Evolutionary conservation across 1,140 invertebrate genomes (phyloP).

Genomic region (Zaprionus kolodkinae): DNA sequence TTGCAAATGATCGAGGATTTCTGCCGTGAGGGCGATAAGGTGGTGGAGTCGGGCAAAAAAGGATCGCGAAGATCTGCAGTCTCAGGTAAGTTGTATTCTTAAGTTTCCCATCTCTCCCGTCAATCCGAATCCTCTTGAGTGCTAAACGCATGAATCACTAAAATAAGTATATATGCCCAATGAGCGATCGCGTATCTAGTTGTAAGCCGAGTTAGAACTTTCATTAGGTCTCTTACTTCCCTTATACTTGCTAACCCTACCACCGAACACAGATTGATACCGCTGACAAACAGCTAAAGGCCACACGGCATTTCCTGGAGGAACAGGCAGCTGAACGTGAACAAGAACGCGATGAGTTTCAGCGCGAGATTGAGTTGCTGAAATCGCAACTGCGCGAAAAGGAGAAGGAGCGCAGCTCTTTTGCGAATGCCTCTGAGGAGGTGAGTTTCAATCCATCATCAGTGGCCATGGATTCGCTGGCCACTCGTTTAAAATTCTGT

Average conservation of each 20-base stretch:
- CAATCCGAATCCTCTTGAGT: slow-evolving; percentile 19
- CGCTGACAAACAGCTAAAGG: slow-evolving; percentile 91
- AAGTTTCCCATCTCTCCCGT: neutral
- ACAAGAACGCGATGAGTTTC: slow-evolving; percentile 90
- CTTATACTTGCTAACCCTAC: slow-evolving; percentile 28
- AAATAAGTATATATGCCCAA: slow-evolving; percentile 4
- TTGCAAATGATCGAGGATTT: slow-evolving; percentile 87
- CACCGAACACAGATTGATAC: slow-evolving; percentile 88
- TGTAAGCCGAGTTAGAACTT: slow-evolving; percentile 48
- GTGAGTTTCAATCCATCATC: slow-evolving; percentile 78
- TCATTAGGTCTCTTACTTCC: slow-evolving; percentile 28
- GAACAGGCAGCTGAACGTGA: slow-evolving; percentile 92
- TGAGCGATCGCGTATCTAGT: slow-evolving; percentile 34
- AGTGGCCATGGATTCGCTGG: slow-evolving; percentile 23
- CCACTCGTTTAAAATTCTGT: slow-evolving; percentile 16
- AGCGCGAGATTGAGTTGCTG: slow-evolving; percentile 86
- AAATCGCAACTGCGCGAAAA: slow-evolving; percentile 87
- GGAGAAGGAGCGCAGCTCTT: slow-evolving; percentile 86
- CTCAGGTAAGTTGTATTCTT: slow-evolving; percentile 86
- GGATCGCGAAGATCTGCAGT: slow-evolving; percentile 89
- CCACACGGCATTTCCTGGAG: slow-evolving; percentile 90
- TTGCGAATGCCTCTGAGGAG: slow-evolving; percentile 86
- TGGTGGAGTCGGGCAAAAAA: slow-evolving; percentile 87
- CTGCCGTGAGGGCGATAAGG: slow-evolving; percentile 86
- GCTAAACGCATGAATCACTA: slow-evolving; percentile 67